Conservation (phyloP, 2,888 invertebrate genomes). For the Synergus laeviventris region DNA sequence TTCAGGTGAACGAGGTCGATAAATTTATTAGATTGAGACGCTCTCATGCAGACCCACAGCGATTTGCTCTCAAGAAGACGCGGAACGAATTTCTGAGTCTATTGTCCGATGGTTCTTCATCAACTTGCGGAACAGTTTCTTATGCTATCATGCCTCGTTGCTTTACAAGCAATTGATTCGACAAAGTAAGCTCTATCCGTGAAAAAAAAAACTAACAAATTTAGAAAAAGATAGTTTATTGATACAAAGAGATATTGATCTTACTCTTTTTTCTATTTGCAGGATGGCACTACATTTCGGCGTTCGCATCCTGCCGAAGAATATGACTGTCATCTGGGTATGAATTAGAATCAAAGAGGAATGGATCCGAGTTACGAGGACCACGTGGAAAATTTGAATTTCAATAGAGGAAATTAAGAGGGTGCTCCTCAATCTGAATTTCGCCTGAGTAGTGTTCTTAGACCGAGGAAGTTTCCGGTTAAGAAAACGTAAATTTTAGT, state of each 20-base stretch:
- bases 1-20: conserved; percentile 48
- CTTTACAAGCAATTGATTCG: conserved; percentile 33
- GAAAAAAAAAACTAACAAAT: conserved; percentile 10
- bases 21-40: conserved; percentile 65
- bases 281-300: too few species aligned
- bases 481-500: conserved; percentile 58
- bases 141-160: conserved; percentile 30
- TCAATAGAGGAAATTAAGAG: conserved; percentile 40
- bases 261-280: too few species aligned
- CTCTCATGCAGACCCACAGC: conserved; percentile 54
- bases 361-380: background rate
- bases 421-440: conserved; percentile 22
- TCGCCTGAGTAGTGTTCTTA: conserved; percentile 44
- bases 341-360: background rate
- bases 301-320: too few species aligned
- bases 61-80: conserved; percentile 32
- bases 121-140: conserved; percentile 13
- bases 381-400: conserved; percentile 47
- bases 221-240: conserved; percentile 14
- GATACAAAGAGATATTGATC: background rate
- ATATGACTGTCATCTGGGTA: background rate
- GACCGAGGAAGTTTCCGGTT: conserved; percentile 51
- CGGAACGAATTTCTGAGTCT: conserved; percentile 25
- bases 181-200: background rate
- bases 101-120: conserved; percentile 6